Conservation (phyloP, 2,113 vertebrate genomes). For the Petrocephalus zakoni region DNA sequence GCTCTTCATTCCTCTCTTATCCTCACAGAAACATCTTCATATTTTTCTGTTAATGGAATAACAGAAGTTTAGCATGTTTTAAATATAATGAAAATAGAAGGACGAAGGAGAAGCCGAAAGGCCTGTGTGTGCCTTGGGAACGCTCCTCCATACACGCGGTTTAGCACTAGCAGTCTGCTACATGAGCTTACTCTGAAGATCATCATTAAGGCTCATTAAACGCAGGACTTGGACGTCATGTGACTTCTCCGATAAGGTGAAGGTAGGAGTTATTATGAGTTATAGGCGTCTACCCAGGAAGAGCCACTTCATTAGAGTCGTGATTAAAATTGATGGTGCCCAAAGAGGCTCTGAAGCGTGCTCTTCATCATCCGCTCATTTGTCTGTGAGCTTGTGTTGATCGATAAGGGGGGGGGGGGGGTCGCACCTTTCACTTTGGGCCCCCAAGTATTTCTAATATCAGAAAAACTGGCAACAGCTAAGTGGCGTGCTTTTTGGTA, state of each 20-base stretch:
- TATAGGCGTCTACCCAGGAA: conserved; percentile 69
- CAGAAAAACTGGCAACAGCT: background rate
- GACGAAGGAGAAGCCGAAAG: background rate
- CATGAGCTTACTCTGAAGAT: conserved; percentile 65
- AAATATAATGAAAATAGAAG: background rate
- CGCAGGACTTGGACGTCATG: conserved; percentile 49
- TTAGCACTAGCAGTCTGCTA: background rate
- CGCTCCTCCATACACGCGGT: background rate
- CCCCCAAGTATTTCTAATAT: conserved; percentile 38
- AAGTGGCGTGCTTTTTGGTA: background rate
- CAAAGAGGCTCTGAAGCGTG: conserved; percentile 65
- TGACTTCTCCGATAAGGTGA: conserved; percentile 62
- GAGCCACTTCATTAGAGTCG: conserved; percentile 72
- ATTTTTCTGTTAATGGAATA: conserved; percentile 10
- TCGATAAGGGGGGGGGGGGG: conserved; percentile 65
- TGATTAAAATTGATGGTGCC: conserved; percentile 76
- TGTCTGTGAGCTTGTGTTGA: conserved; percentile 74
- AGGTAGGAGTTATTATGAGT: conserved; percentile 61
- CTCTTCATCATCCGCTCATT: conserved; percentile 70
- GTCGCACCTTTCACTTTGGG: conserved; percentile 60
- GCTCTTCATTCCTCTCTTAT: background rate
- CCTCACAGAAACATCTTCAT: background rate
- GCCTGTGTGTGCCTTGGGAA: background rate
- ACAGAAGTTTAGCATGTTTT: background rate
- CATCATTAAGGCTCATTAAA: conserved; percentile 59